These are phyloP conservation scores for Empis stercorea DNA, from an alignment of 2,888 invertebrate genomes.

Conservation along the genomic window DNA sequence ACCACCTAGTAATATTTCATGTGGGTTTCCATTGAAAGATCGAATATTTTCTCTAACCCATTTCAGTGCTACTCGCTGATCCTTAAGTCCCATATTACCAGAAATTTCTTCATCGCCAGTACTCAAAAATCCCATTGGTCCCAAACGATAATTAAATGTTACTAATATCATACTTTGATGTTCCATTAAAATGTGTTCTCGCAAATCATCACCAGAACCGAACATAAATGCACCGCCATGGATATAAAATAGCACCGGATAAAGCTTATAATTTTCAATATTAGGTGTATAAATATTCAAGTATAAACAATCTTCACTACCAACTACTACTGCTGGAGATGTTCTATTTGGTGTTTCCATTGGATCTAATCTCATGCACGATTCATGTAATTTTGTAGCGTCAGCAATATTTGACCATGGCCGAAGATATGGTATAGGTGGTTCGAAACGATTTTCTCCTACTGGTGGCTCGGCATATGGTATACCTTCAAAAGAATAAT, in stretches of 20 bases:
- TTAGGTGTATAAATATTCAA: slow-evolving; percentile 46
- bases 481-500: slow-evolving; percentile 48
- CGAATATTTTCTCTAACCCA: slow-evolving; percentile 56
- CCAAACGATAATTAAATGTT: slow-evolving; percentile 53
- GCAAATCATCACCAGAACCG: slow-evolving; percentile 41
- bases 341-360: slow-evolving; percentile 6
- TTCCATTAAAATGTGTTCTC: slow-evolving; percentile 48
- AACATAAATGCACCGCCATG: slow-evolving; percentile 58
- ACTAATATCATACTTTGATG: slow-evolving; percentile 46
- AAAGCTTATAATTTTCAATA: slow-evolving; percentile 18
- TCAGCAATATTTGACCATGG: slow-evolving; percentile 15
- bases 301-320: slow-evolving; percentile 23
- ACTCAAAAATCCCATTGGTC: slow-evolving; percentile 57
- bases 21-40: slow-evolving; percentile 56
- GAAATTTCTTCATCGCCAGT: slow-evolving; percentile 54
- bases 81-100: slow-evolving; percentile 61
- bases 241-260: slow-evolving; percentile 51
- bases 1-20: slow-evolving; percentile 51
- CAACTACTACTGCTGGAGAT: not conserved
- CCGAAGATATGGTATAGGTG: slow-evolving; percentile 13
- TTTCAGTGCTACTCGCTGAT: slow-evolving; percentile 53
- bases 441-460: slow-evolving; percentile 45
- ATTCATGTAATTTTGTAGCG: slow-evolving; percentile 37
- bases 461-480: slow-evolving; percentile 53
- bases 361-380: slow-evolving; percentile 14